These are phyloP conservation scores for Dendroctonus ponderosae DNA, from an alignment of 1,140 invertebrate genomes.

Conservation along the genomic window DNA sequence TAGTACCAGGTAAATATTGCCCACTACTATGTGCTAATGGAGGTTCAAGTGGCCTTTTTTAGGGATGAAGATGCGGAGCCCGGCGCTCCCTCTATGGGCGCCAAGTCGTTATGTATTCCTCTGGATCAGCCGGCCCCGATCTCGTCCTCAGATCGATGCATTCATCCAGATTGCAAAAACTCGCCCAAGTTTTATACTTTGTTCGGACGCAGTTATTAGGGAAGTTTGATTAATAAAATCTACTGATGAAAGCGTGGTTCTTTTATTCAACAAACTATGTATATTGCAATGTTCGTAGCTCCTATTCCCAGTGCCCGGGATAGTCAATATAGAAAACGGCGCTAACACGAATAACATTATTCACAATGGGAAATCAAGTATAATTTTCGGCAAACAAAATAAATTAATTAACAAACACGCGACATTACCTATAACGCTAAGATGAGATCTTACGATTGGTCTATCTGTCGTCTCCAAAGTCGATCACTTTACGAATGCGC, in stretches of 20 bases:
- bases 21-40: slow-evolving; percentile 20
- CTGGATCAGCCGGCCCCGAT: slow-evolving; percentile 78
- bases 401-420: too few relatives aligned
- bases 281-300: too few relatives aligned
- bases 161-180: slow-evolving; percentile 80
- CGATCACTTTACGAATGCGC: slow-evolving; percentile 45
- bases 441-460: too few relatives aligned
- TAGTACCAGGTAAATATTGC: slow-evolving; percentile 71
- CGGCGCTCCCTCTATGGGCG: slow-evolving; percentile 92
- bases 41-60: slow-evolving; percentile 33
- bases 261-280: too few relatives aligned
- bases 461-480: slow-evolving; percentile 37
- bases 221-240: background rate
- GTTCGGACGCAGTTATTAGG: slow-evolving; percentile 93
- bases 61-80: slow-evolving; percentile 66
- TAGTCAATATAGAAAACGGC: too few relatives aligned
- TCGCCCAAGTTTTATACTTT: slow-evolving; percentile 85
- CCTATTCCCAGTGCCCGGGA: too few relatives aligned
- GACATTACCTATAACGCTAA: too few relatives aligned
- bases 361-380: too few relatives aligned
- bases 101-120: slow-evolving; percentile 96
- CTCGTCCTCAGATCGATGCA: slow-evolving; percentile 69
- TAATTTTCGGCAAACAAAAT: too few relatives aligned
- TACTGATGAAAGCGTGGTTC: too few relatives aligned
- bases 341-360: too few relatives aligned